Evolutionary conservation across 2,888 invertebrate genomes (phyloP), one percentile per base, ranked within the genome.

Genomic region (Nymphalis polychloros): DNA sequence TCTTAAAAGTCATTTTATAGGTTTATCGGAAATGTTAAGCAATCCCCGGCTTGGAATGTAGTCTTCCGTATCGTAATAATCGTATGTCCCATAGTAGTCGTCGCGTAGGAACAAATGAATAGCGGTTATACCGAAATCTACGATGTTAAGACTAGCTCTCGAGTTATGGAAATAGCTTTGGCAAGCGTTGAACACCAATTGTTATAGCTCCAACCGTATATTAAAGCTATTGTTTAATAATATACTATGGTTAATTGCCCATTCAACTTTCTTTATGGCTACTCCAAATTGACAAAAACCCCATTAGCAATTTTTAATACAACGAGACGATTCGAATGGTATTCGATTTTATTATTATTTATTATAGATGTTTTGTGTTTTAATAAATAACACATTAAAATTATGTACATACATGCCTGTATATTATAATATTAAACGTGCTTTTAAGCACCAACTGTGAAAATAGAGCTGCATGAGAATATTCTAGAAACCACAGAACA

Each of bases 81-180:
- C 61, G 66, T 66, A 48, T 48, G 8, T 41, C 61, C 61, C 61
- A 47, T 67, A 55, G 73, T 50, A 46, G 10, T 31, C 69, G 55
- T 61, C 10, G 57, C 67, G 63, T 31, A 46, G 6, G 8, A 10
- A n/a, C 17, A 49, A 68, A 71, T 63, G 60, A 35, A 68, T 63
- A 57, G 59, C 60, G 67, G 73, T 69, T 71, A 66, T 70, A 85
- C 84, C 81, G 75, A 79, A 79, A 82, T 85, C 84, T 86, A 85
- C 84, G 81, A 80, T 75, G 80, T 77, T 78, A 78, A 79, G 79
- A 81, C 80, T 81, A 73, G 80, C 81, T 79, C 79, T 71, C 66
- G 71, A 77, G 77, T 76, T 79, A 78, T 79, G 79, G 77, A 78
- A 78, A 79, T 79, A 75, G 77, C 74, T 76, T 77, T 73, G 73